Conservation (phyloP, 2,113 vertebrate genomes). For the Poeciliopsis occidentalis region DNA sequence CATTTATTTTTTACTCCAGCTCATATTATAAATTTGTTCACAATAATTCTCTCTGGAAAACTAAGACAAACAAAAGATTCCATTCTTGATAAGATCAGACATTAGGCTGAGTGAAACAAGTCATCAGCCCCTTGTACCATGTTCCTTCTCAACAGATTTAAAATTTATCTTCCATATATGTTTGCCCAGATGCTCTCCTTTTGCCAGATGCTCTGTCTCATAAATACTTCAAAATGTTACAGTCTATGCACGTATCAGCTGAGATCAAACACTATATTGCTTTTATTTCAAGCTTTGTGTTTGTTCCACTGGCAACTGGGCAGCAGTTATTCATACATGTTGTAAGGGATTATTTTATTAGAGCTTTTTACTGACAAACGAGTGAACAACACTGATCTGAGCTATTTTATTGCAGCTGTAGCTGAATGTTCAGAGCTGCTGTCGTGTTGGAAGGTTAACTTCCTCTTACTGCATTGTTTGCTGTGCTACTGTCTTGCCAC, state of each 20-base stretch:
- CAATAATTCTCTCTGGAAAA: no score
- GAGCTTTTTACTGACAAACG: constrained; percentile 43
- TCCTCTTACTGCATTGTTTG: no score
- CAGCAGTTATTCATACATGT: constrained; percentile 31
- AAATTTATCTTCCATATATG: constrained; percentile 27
- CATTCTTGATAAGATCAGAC: constrained; percentile 17
- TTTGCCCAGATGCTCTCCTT: not conserved
- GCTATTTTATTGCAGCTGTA: not conserved
- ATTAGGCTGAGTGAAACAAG: constrained; percentile 26
- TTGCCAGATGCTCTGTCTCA: constrained; percentile 10
- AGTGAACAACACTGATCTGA: not conserved
- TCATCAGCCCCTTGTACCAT: constrained; percentile 34
- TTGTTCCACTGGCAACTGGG: constrained; percentile 35
- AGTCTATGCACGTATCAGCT: constrained; percentile 5
- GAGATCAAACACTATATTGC: constrained; percentile 12
- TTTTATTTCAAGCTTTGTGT: constrained; percentile 35
- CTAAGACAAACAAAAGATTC: not conserved
- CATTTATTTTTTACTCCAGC: no score
- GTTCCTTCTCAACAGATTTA: constrained; percentile 10
- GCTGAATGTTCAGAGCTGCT: not conserved
- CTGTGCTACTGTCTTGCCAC: no score
- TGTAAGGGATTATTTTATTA: constrained; percentile 25
- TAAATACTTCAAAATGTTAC: constrained; percentile 9
- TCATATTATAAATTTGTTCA: no score
- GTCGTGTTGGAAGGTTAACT: not conserved